Base-by-base conservation (phyloP, 1,140 invertebrate species). In the Sycophila sp. region DNA sequence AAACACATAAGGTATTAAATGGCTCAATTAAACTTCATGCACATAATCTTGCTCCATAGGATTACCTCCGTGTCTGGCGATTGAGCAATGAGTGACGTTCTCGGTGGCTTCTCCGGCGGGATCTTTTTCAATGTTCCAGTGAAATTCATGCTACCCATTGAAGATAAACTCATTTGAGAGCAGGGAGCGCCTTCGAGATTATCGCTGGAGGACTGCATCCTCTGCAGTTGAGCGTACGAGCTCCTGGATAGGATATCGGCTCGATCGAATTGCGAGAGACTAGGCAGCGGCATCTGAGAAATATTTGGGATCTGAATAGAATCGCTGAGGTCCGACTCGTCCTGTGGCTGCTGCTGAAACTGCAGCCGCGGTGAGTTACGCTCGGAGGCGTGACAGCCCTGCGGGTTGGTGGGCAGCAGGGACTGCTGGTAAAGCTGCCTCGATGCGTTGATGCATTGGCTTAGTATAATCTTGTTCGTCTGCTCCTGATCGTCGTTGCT, bases 91-190 rank as follows among this genome's bases (percentile, higher is more conserved):
- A 85, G 78, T 0, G 84, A 86, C 2, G 83, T 85, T 72, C 85
- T 83, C n/a, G 85, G 85, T 34, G 85, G 85, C 65, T 86, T 86
- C 65, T 86, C 85, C 0, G 85, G 85, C 5, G 85, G 84, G 28
- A 86, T 78, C 53, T 86, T 86, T 75, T 86, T 86, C 65, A 86
- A 67, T 0, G 84, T 85, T 4, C 84, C 84, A 4, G 83, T 81
- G 63, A 85, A 81, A 26, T 78, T 79, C 0, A 74, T 30, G 45
- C 40, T 32, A 1, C 73, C 66, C 24, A 77, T 65, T 6, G 77
- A 53, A 2, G 65, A 36, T 59, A 63, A 60, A 49, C n/a, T 65
- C 34, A 73, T 72, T 22, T 79, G 71, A 63, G 72, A 67, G 53
- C 69, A 75, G 32, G 40, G 58, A 7, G 73, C 66, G 56, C 73